phyloP scores from a whole-genome alignment of 2,888 invertebrate genomes.

The Brachypterus glaber region DNA sequence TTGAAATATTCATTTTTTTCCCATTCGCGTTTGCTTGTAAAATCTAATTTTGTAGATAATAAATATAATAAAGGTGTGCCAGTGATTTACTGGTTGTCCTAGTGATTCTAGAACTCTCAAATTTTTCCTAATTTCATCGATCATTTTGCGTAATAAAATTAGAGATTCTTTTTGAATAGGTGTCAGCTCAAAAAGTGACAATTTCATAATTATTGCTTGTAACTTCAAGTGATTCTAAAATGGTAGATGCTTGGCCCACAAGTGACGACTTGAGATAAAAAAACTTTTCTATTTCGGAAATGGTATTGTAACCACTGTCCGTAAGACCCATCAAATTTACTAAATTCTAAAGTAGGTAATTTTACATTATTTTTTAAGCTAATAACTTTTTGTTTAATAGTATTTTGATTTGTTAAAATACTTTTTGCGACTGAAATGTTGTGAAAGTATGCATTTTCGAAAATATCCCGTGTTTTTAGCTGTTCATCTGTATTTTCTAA shows the following conservation, averaged over 20 bases:
- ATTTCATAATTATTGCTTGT: constrained; percentile 12
- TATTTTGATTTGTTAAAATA: too few relatives aligned
- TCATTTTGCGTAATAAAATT: constrained; percentile 16
- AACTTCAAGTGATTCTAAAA: constrained; percentile 12
- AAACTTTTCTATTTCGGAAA: constrained; percentile 14
- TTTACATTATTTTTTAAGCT: too few relatives aligned
- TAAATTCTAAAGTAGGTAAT: constrained; percentile 7
- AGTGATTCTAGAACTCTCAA: constrained; percentile 21
- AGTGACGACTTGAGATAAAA: constrained; percentile 15
- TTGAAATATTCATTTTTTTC: too few relatives aligned
- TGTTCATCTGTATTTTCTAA: too few relatives aligned
- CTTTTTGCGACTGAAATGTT: too few relatives aligned
- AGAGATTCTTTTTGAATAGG: constrained; percentile 14
- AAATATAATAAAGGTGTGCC: too few relatives aligned
- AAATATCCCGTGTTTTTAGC: too few relatives aligned
- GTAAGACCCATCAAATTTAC: constrained; percentile 11
- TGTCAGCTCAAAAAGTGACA: constrained; percentile 19
- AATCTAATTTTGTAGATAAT: too few relatives aligned
- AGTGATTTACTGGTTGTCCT: constrained; percentile 18
- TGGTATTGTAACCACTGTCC: constrained; percentile 10
- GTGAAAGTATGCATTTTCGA: too few relatives aligned
- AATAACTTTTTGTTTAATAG: too few relatives aligned
- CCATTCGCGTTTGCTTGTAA: too few relatives aligned
- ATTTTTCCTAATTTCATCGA: constrained; percentile 20
- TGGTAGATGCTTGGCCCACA: constrained; percentile 10